Evolutionary conservation across 2,888 invertebrate genomes (phyloP).

Genomic region (Drosophila mimetica): DNA sequence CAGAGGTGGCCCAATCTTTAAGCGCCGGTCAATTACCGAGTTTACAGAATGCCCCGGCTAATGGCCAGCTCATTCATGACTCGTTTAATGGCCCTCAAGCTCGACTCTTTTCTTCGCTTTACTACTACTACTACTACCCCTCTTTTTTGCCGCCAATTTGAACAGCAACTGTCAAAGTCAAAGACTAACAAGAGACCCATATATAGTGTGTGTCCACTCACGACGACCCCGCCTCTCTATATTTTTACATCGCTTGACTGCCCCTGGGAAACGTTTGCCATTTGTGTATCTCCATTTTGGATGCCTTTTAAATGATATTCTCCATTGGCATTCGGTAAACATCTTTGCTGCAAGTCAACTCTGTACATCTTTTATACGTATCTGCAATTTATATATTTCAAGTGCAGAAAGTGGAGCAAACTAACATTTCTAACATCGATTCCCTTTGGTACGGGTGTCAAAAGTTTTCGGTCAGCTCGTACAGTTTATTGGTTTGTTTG

Average conservation of each 20-base stretch:
- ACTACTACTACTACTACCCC: neutral
- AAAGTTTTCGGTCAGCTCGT: constrained; percentile 58
- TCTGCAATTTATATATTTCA: constrained; percentile 28
- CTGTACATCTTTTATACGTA: constrained; percentile 13
- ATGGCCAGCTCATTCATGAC: constrained; percentile 59
- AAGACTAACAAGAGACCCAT: constrained; percentile 59
- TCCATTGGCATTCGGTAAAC: constrained; percentile 32
- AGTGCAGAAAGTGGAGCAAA: constrained; percentile 45
- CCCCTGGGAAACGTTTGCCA: constrained; percentile 17
- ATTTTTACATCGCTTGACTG: constrained; percentile 30
- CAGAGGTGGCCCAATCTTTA: constrained; percentile 28
- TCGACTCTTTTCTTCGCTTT: constrained; percentile 17
- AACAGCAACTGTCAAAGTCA: constrained; percentile 62
- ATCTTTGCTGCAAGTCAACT: constrained; percentile 15
- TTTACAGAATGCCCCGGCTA: constrained; percentile 51
- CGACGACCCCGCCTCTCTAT: neutral
- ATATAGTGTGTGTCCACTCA: constrained; percentile 27
- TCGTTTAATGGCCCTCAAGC: constrained; percentile 35
- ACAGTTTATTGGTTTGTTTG: constrained; percentile 53
- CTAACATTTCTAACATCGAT: constrained; percentile 25
- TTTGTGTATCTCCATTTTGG: constrained; percentile 20
- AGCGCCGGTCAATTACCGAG: constrained; percentile 42
- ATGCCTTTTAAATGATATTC: constrained; percentile 39
- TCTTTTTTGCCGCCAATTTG: constrained; percentile 40
- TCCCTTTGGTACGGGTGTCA: constrained; percentile 32